These are phyloP conservation scores for Osmoderma eremita DNA, from an alignment of 2,888 invertebrate species.

Conservation along the genomic window DNA sequence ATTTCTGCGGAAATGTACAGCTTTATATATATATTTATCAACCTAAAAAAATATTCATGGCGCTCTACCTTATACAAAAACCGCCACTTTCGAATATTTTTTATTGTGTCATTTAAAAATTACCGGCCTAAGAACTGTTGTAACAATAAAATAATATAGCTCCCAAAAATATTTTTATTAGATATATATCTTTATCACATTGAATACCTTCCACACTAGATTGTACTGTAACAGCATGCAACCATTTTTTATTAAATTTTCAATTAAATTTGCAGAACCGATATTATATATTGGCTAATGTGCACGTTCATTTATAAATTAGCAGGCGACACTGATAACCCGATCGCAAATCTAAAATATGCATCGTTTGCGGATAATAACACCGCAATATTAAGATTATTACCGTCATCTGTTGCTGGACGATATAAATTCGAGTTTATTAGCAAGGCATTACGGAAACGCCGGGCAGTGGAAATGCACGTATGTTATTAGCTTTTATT, in stretches of 20 bases:
- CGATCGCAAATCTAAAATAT: slow-evolving; percentile 27
- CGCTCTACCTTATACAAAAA: too few relatives aligned
- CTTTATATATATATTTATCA: too few relatives aligned
- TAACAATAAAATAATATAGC: too few relatives aligned
- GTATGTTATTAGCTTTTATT: slow-evolving; percentile 18
- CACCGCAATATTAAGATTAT: background rate
- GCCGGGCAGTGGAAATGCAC: background rate
- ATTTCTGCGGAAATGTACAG: too few relatives aligned
- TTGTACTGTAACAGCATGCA: too few relatives aligned
- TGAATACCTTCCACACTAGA: too few relatives aligned
- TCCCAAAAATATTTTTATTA: too few relatives aligned
- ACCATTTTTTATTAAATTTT: background rate
- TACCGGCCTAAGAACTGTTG: too few relatives aligned
- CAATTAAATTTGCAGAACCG: slow-evolving; percentile 1
- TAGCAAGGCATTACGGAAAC: slow-evolving; percentile 21
- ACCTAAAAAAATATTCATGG: too few relatives aligned
- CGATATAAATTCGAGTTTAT: slow-evolving; percentile 18
- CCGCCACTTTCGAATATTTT: too few relatives aligned
- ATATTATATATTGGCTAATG: background rate
- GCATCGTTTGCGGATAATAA: slow-evolving; percentile 18
- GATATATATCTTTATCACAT: too few relatives aligned
- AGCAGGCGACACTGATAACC: background rate
- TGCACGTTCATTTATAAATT: slow-evolving; percentile 16
- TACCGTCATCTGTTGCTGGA: slow-evolving; percentile 15
- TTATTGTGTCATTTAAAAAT: too few relatives aligned